A percentile compares a stretch with the other conserved stretches of the same genome.
Conservation (phyloP, 53 echinoderm and acorn worm species). For the Henricia sp. region DNA sequence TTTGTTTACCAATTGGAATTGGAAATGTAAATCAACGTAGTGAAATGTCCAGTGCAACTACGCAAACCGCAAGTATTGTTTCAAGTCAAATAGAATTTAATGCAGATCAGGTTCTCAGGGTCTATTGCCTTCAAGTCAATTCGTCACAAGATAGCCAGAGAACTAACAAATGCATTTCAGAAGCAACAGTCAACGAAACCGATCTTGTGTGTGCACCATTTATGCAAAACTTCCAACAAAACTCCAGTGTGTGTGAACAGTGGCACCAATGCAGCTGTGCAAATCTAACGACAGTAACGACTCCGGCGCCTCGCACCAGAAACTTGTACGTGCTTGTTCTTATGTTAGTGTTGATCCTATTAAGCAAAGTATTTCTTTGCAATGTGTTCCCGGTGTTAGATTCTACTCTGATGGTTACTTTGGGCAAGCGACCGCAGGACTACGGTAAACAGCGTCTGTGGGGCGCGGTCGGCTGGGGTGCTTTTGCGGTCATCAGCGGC, state of each 20-base stretch:
- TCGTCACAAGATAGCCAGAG: background rate
- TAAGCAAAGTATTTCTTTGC: slow-evolving; percentile 78
- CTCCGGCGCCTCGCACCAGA: background rate
- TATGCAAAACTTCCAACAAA: background rate
- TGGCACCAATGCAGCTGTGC: slow-evolving; percentile 35
- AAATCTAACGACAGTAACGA: background rate
- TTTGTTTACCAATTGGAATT: slow-evolving; percentile 1
- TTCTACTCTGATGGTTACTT: slow-evolving; percentile 75
- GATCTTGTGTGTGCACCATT: slow-evolving; percentile 2
- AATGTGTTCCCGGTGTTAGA: slow-evolving; percentile 87
- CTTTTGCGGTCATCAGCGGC: slow-evolving; percentile 79
- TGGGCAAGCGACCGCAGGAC: slow-evolving; percentile 74
- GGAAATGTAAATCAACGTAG: background rate
- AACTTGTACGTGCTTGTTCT: slow-evolving; percentile 60
- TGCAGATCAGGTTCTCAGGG: slow-evolving; percentile 7
- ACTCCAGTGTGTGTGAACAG: background rate
- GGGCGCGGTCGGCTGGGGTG: slow-evolving; percentile 92
- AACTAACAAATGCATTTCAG: background rate
- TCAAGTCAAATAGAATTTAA: too few species aligned
- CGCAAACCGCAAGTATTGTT: background rate
- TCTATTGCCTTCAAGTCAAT: slow-evolving; percentile 24
- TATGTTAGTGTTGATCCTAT: slow-evolving; percentile 68
- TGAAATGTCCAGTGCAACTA: slow-evolving; percentile 17
- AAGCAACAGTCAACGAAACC: background rate
- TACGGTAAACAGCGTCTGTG: slow-evolving; percentile 78